Conservation (phyloP, 2,888 invertebrate genomes). For the Pandemis corylana region DNA sequence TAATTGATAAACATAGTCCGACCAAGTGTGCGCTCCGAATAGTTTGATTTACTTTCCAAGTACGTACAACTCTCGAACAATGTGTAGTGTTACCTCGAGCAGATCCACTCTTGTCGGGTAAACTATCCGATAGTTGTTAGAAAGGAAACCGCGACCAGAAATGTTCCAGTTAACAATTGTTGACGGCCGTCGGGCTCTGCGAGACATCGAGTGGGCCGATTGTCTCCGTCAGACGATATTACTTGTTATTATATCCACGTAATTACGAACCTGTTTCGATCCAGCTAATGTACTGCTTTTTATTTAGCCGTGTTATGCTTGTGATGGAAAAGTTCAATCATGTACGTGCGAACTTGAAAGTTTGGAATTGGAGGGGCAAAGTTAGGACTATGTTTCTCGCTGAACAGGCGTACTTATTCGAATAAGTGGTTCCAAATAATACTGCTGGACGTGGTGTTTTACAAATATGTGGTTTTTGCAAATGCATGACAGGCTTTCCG, state of each 20-base stretch:
- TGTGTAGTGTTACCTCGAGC: conserved; percentile 36
- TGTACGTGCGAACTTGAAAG: conserved; percentile 6
- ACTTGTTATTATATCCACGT: conserved; percentile 21
- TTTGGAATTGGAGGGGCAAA: neutral
- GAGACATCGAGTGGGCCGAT: conserved; percentile 10
- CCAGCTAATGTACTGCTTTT: neutral
- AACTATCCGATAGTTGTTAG: conserved; percentile 39
- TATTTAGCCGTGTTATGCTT: conserved; percentile 4
- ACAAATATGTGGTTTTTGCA: neutral
- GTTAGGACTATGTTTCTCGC: neutral
- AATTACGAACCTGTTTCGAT: conserved; percentile 19
- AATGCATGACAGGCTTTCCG: neutral
- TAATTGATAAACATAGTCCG: conserved; percentile 22
- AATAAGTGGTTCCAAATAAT: neutral
- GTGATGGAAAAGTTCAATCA: conserved; percentile 14
- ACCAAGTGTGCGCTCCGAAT: conserved; percentile 16
- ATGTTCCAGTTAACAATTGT: conserved; percentile 38
- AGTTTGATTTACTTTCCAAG: conserved; percentile 37
- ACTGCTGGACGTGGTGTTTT: neutral
- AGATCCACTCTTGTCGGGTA: conserved; percentile 35
- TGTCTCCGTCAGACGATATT: conserved; percentile 25
- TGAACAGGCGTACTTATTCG: neutral
- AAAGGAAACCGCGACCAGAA: conserved; percentile 35
- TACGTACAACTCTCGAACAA: conserved; percentile 33
- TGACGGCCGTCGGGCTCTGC: conserved; percentile 16